Conservation (phyloP, 1,140 invertebrate species). For the Hycleus phaleratus region DNA sequence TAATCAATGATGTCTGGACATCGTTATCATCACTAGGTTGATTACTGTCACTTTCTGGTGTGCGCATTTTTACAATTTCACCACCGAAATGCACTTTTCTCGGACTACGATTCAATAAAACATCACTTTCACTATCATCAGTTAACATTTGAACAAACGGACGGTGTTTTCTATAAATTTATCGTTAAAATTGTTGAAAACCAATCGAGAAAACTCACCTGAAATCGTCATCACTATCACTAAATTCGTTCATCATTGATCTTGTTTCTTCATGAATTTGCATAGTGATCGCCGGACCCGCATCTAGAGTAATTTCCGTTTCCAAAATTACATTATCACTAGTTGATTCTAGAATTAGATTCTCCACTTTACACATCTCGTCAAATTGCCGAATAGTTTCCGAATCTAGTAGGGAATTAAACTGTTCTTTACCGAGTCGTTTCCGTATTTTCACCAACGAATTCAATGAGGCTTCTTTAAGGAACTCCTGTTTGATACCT, state of each 20-base stretch:
- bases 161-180: neutral
- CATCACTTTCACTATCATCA: slow-evolving; percentile 47
- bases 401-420: slow-evolving; percentile 1
- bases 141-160: slow-evolving; percentile 33
- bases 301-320: slow-evolving; percentile 70
- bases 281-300: slow-evolving; percentile 71
- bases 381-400: neutral
- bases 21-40: slow-evolving; percentile 41
- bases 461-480: neutral
- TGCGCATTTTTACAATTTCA: slow-evolving; percentile 72
- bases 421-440: neutral
- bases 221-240: slow-evolving; percentile 27
- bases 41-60: slow-evolving; percentile 67
- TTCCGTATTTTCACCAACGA: slow-evolving; percentile 3
- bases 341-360: slow-evolving; percentile 4
- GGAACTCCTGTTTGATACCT: slow-evolving; percentile 1
- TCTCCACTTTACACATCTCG: slow-evolving; percentile 1
- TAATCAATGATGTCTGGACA: slow-evolving; percentile 6
- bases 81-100: slow-evolving; percentile 73
- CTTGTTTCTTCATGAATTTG: slow-evolving; percentile 63
- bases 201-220: slow-evolving; percentile 1
- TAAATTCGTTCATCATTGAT: slow-evolving; percentile 36
- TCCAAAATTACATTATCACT: slow-evolving; percentile 62
- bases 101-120: slow-evolving; percentile 35
- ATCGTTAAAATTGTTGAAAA: no score